phyloP scores from a whole-genome alignment of 2,113 vertebrate genomes.

The Phaetusa simplex region DNA sequence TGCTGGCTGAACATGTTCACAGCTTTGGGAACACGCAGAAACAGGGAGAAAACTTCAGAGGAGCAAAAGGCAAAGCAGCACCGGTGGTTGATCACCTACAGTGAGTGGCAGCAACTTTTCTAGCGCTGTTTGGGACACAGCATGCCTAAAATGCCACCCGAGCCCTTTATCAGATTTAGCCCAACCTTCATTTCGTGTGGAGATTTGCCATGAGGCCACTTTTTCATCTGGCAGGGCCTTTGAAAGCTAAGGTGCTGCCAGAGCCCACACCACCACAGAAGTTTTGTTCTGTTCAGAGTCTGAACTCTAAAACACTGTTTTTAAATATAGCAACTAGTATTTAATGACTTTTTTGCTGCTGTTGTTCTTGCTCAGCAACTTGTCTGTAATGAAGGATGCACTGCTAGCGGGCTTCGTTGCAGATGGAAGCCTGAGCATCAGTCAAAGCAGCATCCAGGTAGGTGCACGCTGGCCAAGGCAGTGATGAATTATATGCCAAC shows the following conservation, averaged over 20 bases:
- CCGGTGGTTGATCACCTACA: background rate
- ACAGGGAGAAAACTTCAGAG: background rate
- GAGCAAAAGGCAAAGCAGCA: background rate
- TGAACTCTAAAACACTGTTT: background rate
- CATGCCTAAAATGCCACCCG: rapidly evolving
- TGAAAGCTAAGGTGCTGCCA: background rate
- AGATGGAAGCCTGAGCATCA: background rate
- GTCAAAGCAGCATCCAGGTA: background rate
- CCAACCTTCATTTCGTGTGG: background rate
- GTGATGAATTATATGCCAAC: background rate
- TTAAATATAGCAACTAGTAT: background rate
- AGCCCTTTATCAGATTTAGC: background rate
- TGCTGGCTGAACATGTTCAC: background rate
- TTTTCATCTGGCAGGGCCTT: background rate
- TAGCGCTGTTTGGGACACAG: background rate
- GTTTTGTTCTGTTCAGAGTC: background rate
- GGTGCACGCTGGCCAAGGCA: background rate
- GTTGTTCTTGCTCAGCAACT: background rate
- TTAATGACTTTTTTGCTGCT: background rate
- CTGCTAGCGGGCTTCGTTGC: background rate
- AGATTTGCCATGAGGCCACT: background rate
- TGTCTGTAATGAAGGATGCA: background rate
- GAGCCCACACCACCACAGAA: background rate
- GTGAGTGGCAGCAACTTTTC: background rate
- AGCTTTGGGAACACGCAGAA: background rate